Evolutionary conservation across 2,113 vertebrate species (phyloP), one percentile per base, ranked within the genome.

Genomic region (Hoplias malabaricus): DNA sequence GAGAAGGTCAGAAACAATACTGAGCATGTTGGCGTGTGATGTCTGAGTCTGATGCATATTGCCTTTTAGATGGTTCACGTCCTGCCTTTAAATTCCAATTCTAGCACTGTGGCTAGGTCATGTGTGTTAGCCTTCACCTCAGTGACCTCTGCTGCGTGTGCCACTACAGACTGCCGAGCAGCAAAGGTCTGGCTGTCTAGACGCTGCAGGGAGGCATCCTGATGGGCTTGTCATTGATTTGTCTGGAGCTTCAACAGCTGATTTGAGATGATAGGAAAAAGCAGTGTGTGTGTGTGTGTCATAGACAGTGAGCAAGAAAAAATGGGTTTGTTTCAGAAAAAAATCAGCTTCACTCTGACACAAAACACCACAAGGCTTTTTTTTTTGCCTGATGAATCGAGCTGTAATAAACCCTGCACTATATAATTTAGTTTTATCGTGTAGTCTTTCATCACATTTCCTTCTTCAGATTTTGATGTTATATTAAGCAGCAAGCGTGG

Each of bases 111-210:
- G 36, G 62, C 56, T 54, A 56, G 40, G 71, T 82, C 59, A 70
- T 66, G 74, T 68, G 50, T 34, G 56, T 48, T 73, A 12, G 63
- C 31, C 40, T 48, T 82, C 66, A 75, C 81, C 81, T 75, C 57
- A 7, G 31, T 79, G 77, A 82, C 76, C 81, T 71, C 71, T 34
- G 57, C 16, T 46, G 43, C 36, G 53, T 33, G 54, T 40, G 69
- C 67, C 53, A 23, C 9, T 65, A 38, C 76, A 27, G 76, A 79
- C 76, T 69, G 80, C 53, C 57, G 63, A 73, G 75, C 63, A 73
- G 69, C 72, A 75, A 79, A 79, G 76, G 76, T 79, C 76, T 71
- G 29, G 23, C 76, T 36, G 81, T 82, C 81, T 79, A 82, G 81
- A 82, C 76, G 0, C 48, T 59, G 59, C 13, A 31, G 81, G 50